Evolutionary conservation across 2,797 vertebrate genomes (phyloP).

Genomic region (Synaphobranchus kaupii): DNA sequence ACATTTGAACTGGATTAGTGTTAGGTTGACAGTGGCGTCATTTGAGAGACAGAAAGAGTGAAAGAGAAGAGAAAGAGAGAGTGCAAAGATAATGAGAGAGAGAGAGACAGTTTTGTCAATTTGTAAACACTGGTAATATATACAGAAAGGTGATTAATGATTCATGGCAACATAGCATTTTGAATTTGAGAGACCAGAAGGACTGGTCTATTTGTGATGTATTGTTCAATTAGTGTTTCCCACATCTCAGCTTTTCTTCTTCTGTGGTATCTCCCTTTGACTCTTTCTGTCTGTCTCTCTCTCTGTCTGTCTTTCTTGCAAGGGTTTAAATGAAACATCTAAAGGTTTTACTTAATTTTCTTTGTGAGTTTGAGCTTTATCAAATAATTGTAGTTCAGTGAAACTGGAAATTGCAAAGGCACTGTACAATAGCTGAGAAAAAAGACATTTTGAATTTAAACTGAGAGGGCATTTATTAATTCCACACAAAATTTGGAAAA

Average conservation of each 20-base stretch:
- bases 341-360: neutral
- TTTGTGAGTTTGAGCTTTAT: slow-evolving; percentile 5
- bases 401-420: slow-evolving; percentile 3
- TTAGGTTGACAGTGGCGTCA: slow-evolving; percentile 72
- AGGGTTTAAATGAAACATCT: slow-evolving; percentile 9
- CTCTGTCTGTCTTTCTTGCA: neutral
- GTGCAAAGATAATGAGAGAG: slow-evolving; percentile 8
- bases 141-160: neutral
- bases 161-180: neutral
- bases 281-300: neutral
- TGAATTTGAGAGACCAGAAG: neutral
- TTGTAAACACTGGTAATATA: neutral
- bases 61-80: slow-evolving; percentile 21
- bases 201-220: neutral
- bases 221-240: neutral
- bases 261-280: neutral
- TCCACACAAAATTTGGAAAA: neutral
- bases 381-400: neutral
- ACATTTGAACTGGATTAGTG: slow-evolving; percentile 82
- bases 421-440: slow-evolving; percentile 4
- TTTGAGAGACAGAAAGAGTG: slow-evolving; percentile 47
- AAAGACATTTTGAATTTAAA: slow-evolving; percentile 7
- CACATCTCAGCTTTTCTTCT: neutral
- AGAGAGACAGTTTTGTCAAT: neutral
- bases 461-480: slow-evolving; percentile 5